A percentile compares a stretch with the other conserved stretches of the same genome.
phyloP scores from a whole-genome alignment of 2,888 invertebrate genomes.

The Aethes cnicana region DNA sequence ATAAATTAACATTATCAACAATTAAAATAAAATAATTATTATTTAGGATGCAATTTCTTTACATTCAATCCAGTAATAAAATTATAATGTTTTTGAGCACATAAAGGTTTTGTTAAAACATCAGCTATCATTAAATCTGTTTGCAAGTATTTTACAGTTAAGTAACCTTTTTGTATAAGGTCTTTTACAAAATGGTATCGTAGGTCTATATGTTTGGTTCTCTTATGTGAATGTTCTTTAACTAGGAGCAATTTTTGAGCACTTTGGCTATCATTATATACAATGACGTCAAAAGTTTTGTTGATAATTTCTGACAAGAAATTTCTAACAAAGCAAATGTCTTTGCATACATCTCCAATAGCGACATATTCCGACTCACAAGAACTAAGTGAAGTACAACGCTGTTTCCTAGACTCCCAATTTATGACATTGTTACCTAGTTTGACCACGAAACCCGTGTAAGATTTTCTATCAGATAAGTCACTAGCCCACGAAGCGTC shows the following conservation, averaged over 20 bases:
- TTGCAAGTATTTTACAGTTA: conserved; percentile 4
- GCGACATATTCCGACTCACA: conserved; percentile 29
- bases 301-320: conserved; percentile 14
- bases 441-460: too few species aligned
- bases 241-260: too few species aligned
- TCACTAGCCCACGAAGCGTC: conserved; percentile 30
- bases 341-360: conserved; percentile 23
- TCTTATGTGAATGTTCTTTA: too few species aligned
- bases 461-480: too few species aligned
- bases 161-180: neutral
- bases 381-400: conserved; percentile 16
- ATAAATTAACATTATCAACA: too few species aligned
- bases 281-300: conserved; percentile 5
- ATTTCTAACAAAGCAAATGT: conserved; percentile 21
- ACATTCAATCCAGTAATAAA: neutral
- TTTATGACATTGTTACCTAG: conserved; percentile 18
- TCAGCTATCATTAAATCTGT: neutral
- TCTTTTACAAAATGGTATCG: neutral
- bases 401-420: conserved; percentile 32
- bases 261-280: too few species aligned
- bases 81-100: neutral
- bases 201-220: too few species aligned
- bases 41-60: too few species aligned
- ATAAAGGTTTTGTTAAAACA: conserved; percentile 1
- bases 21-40: too few species aligned